Percentiles rank a stretch among this genome's conserved stretches.
phyloP scores from a whole-genome alignment of 1,140 invertebrate species.

The Cepaea nemoralis region DNA sequence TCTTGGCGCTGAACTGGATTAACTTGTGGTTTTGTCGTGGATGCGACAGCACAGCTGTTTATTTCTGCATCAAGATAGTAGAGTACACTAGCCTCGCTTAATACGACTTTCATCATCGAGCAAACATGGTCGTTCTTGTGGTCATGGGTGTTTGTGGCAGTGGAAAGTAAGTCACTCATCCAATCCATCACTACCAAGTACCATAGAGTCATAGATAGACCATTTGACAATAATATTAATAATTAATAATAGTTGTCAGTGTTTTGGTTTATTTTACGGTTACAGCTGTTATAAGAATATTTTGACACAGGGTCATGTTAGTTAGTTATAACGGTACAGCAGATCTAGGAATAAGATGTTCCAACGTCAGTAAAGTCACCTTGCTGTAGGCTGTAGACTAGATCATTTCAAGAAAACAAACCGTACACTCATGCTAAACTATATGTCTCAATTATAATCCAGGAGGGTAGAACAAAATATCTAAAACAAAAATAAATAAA shows the following conservation, averaged over 20 bases:
- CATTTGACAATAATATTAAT: neutral
- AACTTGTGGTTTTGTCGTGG: neutral
- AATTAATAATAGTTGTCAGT: neutral
- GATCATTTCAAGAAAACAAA: no score
- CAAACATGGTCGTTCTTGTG: conserved; percentile 51
- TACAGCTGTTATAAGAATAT: neutral
- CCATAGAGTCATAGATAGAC: no score
- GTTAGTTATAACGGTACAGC: no score
- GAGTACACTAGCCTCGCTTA: neutral
- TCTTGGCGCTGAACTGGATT: neutral
- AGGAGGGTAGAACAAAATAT: no score
- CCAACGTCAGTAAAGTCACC: no score
- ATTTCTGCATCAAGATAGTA: neutral
- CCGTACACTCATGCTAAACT: no score
- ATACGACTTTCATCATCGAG: neutral
- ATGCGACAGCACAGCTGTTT: no score
- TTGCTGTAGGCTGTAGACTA: no score
- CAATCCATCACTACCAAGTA: no score
- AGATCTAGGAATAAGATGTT: no score
- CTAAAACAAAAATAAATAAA: no score
- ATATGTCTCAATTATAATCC: no score
- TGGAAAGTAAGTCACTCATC: conserved; percentile 60
- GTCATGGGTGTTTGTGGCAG: conserved; percentile 65
- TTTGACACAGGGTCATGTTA: neutral
- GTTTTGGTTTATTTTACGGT: neutral